Conservation (phyloP, 1,140 invertebrate species). For the Lamellibrachia luymesi region DNA sequence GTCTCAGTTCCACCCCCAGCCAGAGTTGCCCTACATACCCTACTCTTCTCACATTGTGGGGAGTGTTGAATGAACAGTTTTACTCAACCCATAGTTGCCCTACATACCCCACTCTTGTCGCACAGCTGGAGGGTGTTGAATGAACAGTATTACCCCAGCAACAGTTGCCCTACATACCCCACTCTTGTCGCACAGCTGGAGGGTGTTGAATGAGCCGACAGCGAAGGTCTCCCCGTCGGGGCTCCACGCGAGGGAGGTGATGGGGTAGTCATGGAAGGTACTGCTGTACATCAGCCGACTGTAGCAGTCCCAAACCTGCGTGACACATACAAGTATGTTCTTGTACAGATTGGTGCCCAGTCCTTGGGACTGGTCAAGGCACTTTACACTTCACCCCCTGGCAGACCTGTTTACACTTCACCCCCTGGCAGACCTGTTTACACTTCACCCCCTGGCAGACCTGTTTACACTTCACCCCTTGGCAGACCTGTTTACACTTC, state of each 20-base stretch:
- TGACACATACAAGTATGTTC: not conserved
- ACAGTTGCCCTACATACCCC: slow-evolving; percentile 68
- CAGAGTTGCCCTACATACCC: too few relatives aligned
- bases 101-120: slow-evolving; percentile 84
- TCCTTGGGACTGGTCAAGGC: too few relatives aligned
- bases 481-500: too few relatives aligned
- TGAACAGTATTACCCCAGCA: slow-evolving; percentile 63
- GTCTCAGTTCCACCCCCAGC: too few relatives aligned
- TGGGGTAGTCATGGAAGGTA: slow-evolving; percentile 80
- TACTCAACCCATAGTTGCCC: slow-evolving; percentile 67
- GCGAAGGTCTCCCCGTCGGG: slow-evolving; percentile 88
- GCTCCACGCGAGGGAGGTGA: slow-evolving; percentile 87
- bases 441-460: too few relatives aligned
- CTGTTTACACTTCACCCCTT: too few relatives aligned
- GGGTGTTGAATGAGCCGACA: slow-evolving; percentile 88
- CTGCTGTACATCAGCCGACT: slow-evolving; percentile 84
- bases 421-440: too few relatives aligned
- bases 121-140: slow-evolving; percentile 90
- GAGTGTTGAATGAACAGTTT: slow-evolving; percentile 89
- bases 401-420: too few relatives aligned
- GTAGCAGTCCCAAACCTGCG: slow-evolving; percentile 81
- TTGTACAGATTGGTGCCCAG: not conserved
- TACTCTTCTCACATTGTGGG: slow-evolving; percentile 90
- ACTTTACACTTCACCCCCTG: too few relatives aligned
- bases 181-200: slow-evolving; percentile 87